Evolutionary conservation across 2,113 vertebrate species (phyloP).

Genomic region (Grantiella picta): DNA sequence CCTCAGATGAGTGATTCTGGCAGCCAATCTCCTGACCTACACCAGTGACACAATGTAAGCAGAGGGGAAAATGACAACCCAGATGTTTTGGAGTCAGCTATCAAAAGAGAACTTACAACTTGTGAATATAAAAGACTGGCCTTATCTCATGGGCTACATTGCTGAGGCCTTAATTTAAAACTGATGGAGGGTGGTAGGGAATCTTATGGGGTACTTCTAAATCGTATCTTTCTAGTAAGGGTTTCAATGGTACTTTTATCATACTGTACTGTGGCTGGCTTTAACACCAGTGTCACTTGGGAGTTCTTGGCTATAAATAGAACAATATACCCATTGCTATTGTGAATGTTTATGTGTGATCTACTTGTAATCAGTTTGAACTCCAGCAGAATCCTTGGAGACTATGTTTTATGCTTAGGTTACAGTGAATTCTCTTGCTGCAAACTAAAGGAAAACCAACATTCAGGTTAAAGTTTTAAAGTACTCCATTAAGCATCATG

Average conservation of each 20-base stretch:
- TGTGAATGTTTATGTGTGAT: slow-evolving; percentile 62
- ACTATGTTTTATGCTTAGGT: slow-evolving; percentile 64
- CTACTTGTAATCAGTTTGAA: slow-evolving; percentile 71
- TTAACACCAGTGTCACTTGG: slow-evolving; percentile 71
- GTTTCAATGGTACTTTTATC: slow-evolving; percentile 80
- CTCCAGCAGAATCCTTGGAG: slow-evolving; percentile 69
- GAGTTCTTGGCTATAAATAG: slow-evolving; percentile 68
- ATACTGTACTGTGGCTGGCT: slow-evolving; percentile 78
- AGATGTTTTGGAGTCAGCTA: not conserved
- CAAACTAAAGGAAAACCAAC: slow-evolving; percentile 31
- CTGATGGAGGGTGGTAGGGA: slow-evolving; percentile 15
- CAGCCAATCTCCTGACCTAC: slow-evolving; percentile 29
- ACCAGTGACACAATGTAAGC: not conserved
- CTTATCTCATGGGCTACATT: slow-evolving; percentile 70
- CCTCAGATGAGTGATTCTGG: not conserved
- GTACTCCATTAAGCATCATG: slow-evolving; percentile 3
- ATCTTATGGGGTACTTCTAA: slow-evolving; percentile 68
- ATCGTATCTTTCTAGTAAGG: slow-evolving; percentile 61
- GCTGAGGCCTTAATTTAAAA: slow-evolving; percentile 83
- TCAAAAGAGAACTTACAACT: slow-evolving; percentile 49
- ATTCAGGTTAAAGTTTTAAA: slow-evolving; percentile 28
- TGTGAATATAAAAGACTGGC: slow-evolving; percentile 70
- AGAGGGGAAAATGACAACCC: not conserved
- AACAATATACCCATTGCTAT: slow-evolving; percentile 48
- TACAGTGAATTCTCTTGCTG: slow-evolving; percentile 75